Percentiles rank a stretch among this genome's conserved stretches.
These are phyloP conservation scores for Pseudobourletiella spinata DNA, from an alignment of 1,140 invertebrate species.

Conservation along the genomic window DNA sequence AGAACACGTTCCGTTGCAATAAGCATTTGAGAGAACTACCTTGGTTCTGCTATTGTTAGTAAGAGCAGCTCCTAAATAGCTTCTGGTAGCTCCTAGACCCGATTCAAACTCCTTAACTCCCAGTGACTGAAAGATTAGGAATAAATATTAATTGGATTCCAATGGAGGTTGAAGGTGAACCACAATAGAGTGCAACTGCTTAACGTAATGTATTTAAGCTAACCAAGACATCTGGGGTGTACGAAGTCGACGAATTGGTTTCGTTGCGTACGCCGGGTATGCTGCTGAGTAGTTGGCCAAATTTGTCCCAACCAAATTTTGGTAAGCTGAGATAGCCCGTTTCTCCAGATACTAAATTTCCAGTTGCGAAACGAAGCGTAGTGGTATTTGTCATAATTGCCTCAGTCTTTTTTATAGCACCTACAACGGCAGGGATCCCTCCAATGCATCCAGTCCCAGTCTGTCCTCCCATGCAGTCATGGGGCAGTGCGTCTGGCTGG, in stretches of 20 bases:
- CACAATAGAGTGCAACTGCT: too few relatives aligned
- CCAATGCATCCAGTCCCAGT: background rate
- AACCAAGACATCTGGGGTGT: conserved; percentile 2
- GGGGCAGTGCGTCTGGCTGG: too few relatives aligned
- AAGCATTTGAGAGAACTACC: background rate
- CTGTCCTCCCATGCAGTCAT: too few relatives aligned
- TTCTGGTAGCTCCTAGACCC: background rate
- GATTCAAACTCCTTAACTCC: conserved; percentile 3
- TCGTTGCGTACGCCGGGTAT: background rate
- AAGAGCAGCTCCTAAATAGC: too few relatives aligned
- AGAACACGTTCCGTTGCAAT: background rate
- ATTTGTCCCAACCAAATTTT: conserved; percentile 4
- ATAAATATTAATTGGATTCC: too few relatives aligned
- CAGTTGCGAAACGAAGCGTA: conserved; percentile 10
- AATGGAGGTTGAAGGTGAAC: too few relatives aligned
- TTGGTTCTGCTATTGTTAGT: background rate
- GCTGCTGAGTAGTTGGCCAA: background rate
- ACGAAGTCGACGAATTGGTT: background rate
- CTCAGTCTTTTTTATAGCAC: background rate
- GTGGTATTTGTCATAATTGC: too few relatives aligned
- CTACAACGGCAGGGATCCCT: background rate
- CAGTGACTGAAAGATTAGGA: too few relatives aligned
- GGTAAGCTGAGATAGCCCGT: conserved; percentile 10
- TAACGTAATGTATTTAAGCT: too few relatives aligned
- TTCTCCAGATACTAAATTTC: conserved; percentile 16